Percentiles rank a stretch among this genome's conserved stretches.
Evolutionary conservation across 2,888 invertebrate species (phyloP).

Genomic region (Eristalis intricaria): DNA sequence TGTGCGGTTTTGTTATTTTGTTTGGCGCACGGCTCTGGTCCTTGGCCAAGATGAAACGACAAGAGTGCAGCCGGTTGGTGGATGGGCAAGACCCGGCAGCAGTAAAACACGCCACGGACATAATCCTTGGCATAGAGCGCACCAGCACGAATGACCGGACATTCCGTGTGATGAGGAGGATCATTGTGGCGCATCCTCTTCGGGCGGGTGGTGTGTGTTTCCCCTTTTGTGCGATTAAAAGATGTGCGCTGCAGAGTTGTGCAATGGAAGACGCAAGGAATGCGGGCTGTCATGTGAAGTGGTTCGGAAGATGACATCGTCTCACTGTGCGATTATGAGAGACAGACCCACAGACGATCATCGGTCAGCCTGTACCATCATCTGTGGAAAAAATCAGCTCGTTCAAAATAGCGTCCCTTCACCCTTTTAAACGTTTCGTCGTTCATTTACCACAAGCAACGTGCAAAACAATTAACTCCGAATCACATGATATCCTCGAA

Average conservation of each 20-base stretch:
- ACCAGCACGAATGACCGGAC: slow-evolving; percentile 29
- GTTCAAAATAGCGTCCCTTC: no score
- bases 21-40: neutral
- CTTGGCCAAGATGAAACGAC: slow-evolving; percentile 13
- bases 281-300: neutral
- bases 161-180: slow-evolving; percentile 52
- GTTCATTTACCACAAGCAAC: slow-evolving; percentile 6
- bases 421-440: neutral
- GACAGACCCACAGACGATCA: no score
- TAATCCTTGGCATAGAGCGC: slow-evolving; percentile 33
- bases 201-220: neutral
- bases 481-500: slow-evolving; percentile 48
- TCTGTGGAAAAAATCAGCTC: no score
- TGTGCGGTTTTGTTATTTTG: slow-evolving; percentile 8
- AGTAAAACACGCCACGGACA: slow-evolving; percentile 59
- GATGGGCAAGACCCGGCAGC: slow-evolving; percentile 31
- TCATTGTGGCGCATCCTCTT: slow-evolving; percentile 49
- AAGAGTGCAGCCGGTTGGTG: slow-evolving; percentile 25
- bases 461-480: slow-evolving; percentile 58
- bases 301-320: no score
- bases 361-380: no score
- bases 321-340: no score
- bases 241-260: slow-evolving; percentile 3
- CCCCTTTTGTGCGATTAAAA: slow-evolving; percentile 20
- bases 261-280: neutral